Evolutionary conservation across 2,888 invertebrate genomes (phyloP).

Genomic region (Notodonta dromedarius): DNA sequence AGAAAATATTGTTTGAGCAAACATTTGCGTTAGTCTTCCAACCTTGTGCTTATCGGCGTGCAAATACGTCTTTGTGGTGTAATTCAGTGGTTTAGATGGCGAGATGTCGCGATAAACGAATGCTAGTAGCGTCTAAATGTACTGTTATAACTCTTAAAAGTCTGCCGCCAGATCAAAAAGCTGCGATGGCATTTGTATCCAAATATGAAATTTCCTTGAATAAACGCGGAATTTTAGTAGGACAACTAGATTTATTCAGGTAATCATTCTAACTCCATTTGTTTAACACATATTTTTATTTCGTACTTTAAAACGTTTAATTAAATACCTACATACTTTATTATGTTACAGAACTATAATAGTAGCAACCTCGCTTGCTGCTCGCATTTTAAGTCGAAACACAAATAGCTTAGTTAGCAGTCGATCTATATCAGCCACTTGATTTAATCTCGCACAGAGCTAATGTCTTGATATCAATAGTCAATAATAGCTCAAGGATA

Average conservation of each 20-base stretch:
- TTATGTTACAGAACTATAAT: neutral
- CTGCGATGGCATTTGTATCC: conserved; percentile 27
- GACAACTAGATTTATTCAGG: neutral
- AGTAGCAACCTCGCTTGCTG: conserved; percentile 15
- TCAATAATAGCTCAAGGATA: conserved; percentile 68
- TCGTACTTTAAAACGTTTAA: neutral
- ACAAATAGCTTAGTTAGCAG: conserved; percentile 51
- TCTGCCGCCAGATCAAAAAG: conserved; percentile 29
- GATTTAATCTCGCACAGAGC: conserved; percentile 65
- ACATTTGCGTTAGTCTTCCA: conserved; percentile 63
- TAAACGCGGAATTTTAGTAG: neutral
- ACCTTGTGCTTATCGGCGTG: conserved; percentile 41
- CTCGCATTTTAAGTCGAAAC: conserved; percentile 38
- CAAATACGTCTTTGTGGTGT: conserved; percentile 29
- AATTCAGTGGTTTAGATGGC: conserved; percentile 20
- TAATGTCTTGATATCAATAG: conserved; percentile 59
- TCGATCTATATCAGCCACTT: conserved; percentile 68
- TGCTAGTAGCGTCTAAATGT: conserved; percentile 23
- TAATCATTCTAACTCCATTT: neutral
- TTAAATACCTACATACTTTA: neutral
- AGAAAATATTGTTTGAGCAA: conserved; percentile 78
- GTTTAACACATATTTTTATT: neutral
- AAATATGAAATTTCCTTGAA: conserved; percentile 28
- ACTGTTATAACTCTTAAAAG: conserved; percentile 22
- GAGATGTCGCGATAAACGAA: conserved; percentile 20